Percentiles rank a stretch among this genome's conserved stretches.
These are phyloP conservation scores for Chrysolina haemoptera DNA, from an alignment of 2,888 invertebrate genomes.

Conservation along the genomic window DNA sequence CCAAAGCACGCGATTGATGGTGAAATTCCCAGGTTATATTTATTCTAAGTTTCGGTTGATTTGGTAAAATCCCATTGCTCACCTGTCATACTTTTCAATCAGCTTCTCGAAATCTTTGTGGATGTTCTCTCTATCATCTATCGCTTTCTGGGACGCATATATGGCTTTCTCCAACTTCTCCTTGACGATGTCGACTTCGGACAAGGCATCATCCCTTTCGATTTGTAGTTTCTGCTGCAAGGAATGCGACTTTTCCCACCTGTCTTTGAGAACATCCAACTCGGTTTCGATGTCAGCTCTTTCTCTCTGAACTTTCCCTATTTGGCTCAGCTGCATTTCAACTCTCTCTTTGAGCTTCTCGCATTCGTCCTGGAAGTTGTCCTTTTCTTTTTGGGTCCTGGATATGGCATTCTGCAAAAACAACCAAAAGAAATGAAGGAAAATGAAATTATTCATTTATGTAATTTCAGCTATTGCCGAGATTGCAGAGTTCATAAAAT, in stretches of 20 bases:
- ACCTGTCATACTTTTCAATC: conserved; percentile 93
- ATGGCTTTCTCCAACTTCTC: conserved; percentile 92
- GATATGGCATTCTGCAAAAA: conserved; percentile 76
- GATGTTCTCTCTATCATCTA: conserved; percentile 89
- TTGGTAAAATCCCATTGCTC: conserved; percentile 48
- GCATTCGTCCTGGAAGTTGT: conserved; percentile 85
- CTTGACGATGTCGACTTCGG: conserved; percentile 88
- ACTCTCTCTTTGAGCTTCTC: conserved; percentile 87
- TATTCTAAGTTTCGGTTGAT: too few species aligned
- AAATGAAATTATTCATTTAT: too few species aligned
- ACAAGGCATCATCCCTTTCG: conserved; percentile 88
- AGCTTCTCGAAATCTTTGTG: conserved; percentile 94
- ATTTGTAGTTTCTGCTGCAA: conserved; percentile 89
- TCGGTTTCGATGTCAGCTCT: conserved; percentile 89
- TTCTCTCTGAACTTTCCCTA: conserved; percentile 87
- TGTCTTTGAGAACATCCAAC: conserved; percentile 86
- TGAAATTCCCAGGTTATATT: too few species aligned
- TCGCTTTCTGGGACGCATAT: conserved; percentile 84
- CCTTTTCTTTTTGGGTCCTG: conserved; percentile 91
- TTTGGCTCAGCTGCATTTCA: conserved; percentile 86
- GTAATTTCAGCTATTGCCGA: too few species aligned
- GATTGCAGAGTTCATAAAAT: too few species aligned
- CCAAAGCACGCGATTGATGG: too few species aligned
- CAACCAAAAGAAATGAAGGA: background rate
- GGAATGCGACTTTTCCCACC: conserved; percentile 88